Evolutionary conservation across 1,140 invertebrate species (phyloP).

Genomic region (Drosophila equinoxialis): DNA sequence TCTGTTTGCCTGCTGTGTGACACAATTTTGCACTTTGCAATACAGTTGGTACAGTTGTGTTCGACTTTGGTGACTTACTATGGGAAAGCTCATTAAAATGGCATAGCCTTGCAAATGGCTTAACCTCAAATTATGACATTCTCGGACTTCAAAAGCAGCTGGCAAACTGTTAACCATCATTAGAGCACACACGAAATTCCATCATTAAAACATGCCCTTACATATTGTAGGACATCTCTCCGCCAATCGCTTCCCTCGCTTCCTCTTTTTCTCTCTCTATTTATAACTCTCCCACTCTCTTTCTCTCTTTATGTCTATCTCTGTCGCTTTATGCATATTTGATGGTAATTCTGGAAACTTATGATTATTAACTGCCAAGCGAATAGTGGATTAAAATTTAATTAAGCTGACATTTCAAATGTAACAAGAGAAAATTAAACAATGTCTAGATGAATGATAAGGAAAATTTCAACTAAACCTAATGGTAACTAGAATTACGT

Average conservation of each 20-base stretch:
- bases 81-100: not conserved
- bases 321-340: not conserved
- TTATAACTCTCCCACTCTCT: not conserved
- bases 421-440: not conserved
- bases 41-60: constrained; percentile 13
- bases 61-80: not conserved
- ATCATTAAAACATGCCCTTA: constrained; percentile 3
- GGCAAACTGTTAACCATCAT: not conserved
- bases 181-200: not conserved
- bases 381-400: constrained; percentile 2
- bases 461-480: not conserved
- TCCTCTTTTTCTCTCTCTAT: not conserved
- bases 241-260: no score
- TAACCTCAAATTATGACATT: constrained; percentile 6
- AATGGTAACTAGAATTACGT: not conserved
- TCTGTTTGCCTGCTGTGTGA: not conserved
- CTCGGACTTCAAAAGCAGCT: constrained; percentile 1
- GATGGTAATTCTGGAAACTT: constrained; percentile 10
- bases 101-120: not conserved
- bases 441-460: not conserved
- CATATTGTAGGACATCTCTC: not conserved
- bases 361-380: not conserved
- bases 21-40: constrained; percentile 1
- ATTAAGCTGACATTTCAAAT: constrained; percentile 9
- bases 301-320: not conserved